Evolutionary conservation across 2,888 invertebrate species (phyloP), one percentile per base, ranked within the genome.

Genomic region (Dynastes tityus): DNA sequence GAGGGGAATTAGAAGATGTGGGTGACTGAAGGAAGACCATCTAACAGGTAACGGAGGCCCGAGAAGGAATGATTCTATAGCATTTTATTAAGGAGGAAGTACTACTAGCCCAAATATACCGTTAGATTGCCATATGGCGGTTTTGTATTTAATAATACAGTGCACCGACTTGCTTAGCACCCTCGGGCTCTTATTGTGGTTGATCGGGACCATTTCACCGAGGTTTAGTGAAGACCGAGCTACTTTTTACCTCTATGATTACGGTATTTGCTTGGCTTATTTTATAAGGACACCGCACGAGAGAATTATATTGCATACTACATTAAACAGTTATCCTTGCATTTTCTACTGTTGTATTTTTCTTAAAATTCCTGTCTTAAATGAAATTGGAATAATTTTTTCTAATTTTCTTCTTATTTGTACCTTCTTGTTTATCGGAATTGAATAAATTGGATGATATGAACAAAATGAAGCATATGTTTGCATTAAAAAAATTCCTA

Each of bases 101-200:
- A 29, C 71, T 53, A 55, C 16, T n/a, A 71, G 13, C 49, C 67
- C 29, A 67, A 76, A 76, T 53, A 49, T 67, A 76, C 76, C 65
- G 76, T 76, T 76, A 76, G 51, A 27, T 76, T 55, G 40, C 76
- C 76, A 76, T 76, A 76, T 76, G 76, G 76, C 27, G 63, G 65
- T 53, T 67, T 61, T 63, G 65, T 53, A 53, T 29, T 29, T 27
- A 67, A 55, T 67, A 67, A 67, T 65, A 55, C 65, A 67, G 65
- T 53, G 67, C 55, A 40, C 13, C 65, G 65, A 29, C 76, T 76
- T n/a, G 13, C 22, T 22, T 55, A 40, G 37, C 51, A 55, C 37
- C 76, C 67, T 67, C 32, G 65, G 32, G 27, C 16, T 32, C 63
- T 65, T 40, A 51, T 55, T 32, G 5, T 16, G n/a, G 40, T 49